Evolutionary conservation across 2,113 vertebrate species (phyloP), one percentile per base, ranked within the genome.

Genomic region (Triplophysa dalaica): DNA sequence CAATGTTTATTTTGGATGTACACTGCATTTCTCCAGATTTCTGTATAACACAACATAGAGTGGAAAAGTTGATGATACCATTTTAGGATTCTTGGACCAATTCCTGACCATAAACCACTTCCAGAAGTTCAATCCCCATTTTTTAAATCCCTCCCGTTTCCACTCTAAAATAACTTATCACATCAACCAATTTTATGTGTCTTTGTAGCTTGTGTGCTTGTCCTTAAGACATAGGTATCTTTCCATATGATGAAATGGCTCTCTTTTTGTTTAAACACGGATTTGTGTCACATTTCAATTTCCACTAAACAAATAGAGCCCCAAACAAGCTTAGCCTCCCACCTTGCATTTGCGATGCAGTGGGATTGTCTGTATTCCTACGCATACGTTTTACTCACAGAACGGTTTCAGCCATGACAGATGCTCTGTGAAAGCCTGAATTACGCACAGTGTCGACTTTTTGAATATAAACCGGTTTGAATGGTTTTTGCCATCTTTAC

Each of bases 201-300:
- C 73, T 75, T 67, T 56, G 60, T 50, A 78, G 79, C 63, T 84
- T 82, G 70, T 86, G 83, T 85, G 68, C 70, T 63, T 70, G 66
- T 77, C 76, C 80, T 73, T 64, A 75, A 38, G 52, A 73, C 60
- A 69, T 26, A 50, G 45, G 66, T 78, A 77, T 56, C 70, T 84
- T 29, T 14, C 70, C 13, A 52, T 77, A 76, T 77, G 58, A 72
- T 79, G 75, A 73, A 73, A 73, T 73, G 29, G n/a, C 43, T 61
- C 63, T 48, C 62, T 52, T 22, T n/a, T 50, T 85, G 75, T 88
- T 87, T 88, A 86, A 74, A n/a, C n/a, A n/a, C 68, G 82, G 85
- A 85, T 88, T 86, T 87, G 66, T 88, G 81, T 83, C 74, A 82
- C 74, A 84, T 82, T 87, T 67, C 12, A 54, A 58, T 86, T 85